Base-by-base conservation (phyloP, 2,888 invertebrate species). In the Nymphalis urticae region DNA sequence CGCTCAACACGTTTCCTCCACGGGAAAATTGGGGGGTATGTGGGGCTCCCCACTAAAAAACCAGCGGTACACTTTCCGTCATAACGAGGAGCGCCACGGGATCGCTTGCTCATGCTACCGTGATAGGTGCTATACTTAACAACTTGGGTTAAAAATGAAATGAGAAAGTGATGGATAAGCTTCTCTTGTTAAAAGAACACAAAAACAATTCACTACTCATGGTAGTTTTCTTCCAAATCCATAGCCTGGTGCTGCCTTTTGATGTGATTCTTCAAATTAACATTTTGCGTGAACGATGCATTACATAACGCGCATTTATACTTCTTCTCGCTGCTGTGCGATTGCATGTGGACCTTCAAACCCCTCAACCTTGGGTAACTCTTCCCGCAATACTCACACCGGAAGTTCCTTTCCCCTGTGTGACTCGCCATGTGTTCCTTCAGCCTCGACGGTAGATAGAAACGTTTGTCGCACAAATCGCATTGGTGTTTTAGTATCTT, bases 201-300 rank as follows among this genome's bases (percentile, higher is more conserved):
- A 9, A 24, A 9, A 27, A 56, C 16, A 17, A 32, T 50, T 6
- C 7, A 16, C 17, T 67, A 73, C 53, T 74, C 75, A 53, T 74
- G 74, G 53, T 72, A 77, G 66, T 68, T 70, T 36, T 76, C 77
- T 9, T 77, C 78, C 54, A 84, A 47, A 13, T 84, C 85, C 62
- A 84, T 72, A 32, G 76, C 81, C 69, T 86, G 87, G 72, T 90
- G 90, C 24, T 88, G 87, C 17, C 85, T 82, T 65, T 93, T 94
- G 78, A 94, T 87, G 75, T 94, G 94, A 72, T 92, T 92, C 77
- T 93, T 94, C 70, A 94, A 80, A 74, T 93, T 93, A 8, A 93
- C 88, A 73, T 93, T 93, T 48, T 94, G 94, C 0, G 94, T 93
- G 72, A 94, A 95, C 0, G 93, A 87, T 0, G 93, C 90, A 17